Base-by-base conservation (phyloP, 64 coral and sea anemone species). In the Actinia tenebrosa region DNA sequence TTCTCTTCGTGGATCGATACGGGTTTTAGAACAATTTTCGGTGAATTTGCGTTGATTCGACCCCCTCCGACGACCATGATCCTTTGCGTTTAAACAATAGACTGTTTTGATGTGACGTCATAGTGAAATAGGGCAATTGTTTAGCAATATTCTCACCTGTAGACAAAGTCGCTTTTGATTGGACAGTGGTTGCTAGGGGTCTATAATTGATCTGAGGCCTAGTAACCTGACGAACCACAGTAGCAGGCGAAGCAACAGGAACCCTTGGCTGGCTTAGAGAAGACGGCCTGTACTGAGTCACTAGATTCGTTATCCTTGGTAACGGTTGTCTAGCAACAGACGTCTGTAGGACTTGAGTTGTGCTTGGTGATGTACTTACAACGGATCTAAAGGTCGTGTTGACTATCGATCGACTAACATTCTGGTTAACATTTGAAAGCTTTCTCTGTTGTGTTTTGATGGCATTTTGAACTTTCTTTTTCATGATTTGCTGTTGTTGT, bases 381-480 rank as follows among this genome's bases (percentile, higher is more conserved):
- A 42, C 23, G 13, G 69, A 15, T 75, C 20, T 75, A 14, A 13
- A 75, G 5, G 69, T 42, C 42, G 69, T 75, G 26, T 26, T 75
- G 23, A 75, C 18, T 19, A 66, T 42, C 13, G 69, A 25, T 3
- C 69, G 69, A 75, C 25, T 75, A 27, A 30, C 27, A 37, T 7
- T 42, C 50, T 81, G 79, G 16, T 20, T 50, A 23, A 50, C 79
- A 81, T 81, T 81, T 4, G 79, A 53, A 53, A 81, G 22, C 20
- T 81, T 81, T 88, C 78, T 87, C 23, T 93, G 94, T 71, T 97
- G 94, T 43, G 94, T 97, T 80, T 97, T 97, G 37, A 97, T 97
- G 7, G 94, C 94, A 85, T 97, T 97, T 66, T 97, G 94, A 26
- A 97, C 94, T 80, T 97, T 99, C 60, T 92, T 92, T 75, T 92